Base-by-base conservation (phyloP, 1,140 invertebrate genomes). In the Elymnias hypermnestra region DNA sequence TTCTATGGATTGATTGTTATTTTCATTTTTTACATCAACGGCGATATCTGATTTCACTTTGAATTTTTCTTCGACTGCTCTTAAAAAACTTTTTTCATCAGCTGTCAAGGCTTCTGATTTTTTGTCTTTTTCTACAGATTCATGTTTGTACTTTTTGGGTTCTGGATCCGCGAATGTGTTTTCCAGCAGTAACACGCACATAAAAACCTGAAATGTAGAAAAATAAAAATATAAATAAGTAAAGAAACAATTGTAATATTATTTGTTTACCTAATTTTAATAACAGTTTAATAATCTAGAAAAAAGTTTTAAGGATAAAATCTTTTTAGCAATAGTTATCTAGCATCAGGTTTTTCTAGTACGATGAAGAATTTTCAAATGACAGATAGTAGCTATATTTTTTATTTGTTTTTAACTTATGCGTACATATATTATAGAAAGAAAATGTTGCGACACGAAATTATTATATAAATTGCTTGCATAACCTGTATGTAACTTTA, bases 61-160 rank as follows among this genome's bases (percentile, higher is more conserved):
- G 49, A 76, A 87, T 51, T 87, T 87, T 45, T 72, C 72, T 76
- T 87, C 86, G 12, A 87, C 78, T 61, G 85, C 84, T 56, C 75
- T 74, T 28, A 87, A 47, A 57, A 87, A 87, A 44, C 73, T 68
- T 56, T 59, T 79, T 58, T 87, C 86, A 48, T 86, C 82, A 12
- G 72, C 67, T 22, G 84, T 87, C 21, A 85, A 50, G 10, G 51
- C 57, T 46, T 67, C 61, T 6, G 64, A 23, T 35, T 62, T 53
- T 39, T 75, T 69, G 7, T 68, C 57, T 49, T 75, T 76, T 3
- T 57, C 52, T 49, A 69, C 59, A 28, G 63, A 29, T 37, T 72
- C 61, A 6, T 65, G 38, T 10, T 83, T 85, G 42, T 77, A 78
- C 50, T 86, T 86, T 42, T 73, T 85, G n/a, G 76, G 79, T 12